Evolutionary conservation across 2,888 invertebrate genomes (phyloP), one percentile per base, ranked within the genome.

Genomic region (Cheilosia scutellata): DNA sequence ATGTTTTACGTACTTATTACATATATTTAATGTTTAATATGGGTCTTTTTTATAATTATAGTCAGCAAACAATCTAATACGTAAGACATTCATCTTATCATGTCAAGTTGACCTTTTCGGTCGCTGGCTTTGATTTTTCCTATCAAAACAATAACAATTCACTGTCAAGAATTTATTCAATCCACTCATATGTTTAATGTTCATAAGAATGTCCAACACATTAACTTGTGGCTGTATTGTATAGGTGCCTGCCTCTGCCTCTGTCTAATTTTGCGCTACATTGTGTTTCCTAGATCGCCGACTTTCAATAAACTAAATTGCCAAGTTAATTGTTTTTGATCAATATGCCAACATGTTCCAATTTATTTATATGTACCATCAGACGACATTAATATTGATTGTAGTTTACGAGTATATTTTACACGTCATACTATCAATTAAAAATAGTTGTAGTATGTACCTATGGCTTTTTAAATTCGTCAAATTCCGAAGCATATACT

Each of bases 321-420:
- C 49, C 16, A 58, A 65, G 33, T 65, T 75, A 57, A 75, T 75
- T 65, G 57, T 49, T 57, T 65, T 33, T 49, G 65, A 75, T 66
- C 37, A 58, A 49, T 33, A 9, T 16, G 51, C 20, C 13, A 40
- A 27, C 37, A 29, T 29, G 51, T 16, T 9, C 9, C 29, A 53
- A 25, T 58, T 25, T 63, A 16, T 47, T 33, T 51, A 74, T n/a
- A n/a, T n/a, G n/a, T 27, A 57, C 37, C n/a, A 65, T 25, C n/a
- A 11, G 5, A 47, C 57, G 13, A 29, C 7, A 16, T 57, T n/a
- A 47, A n/a, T n/a, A 49, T 47, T 40, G 58, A 75, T 58, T 65
- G 49, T 13, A 5, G 5, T 27, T 63, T n/a, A n/a, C n/a, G n/a
- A n/a, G n/a, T n/a, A n/a, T 55, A n/a, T 31, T 3, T 16, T 51